These are phyloP conservation scores for Trididemnum nubilum DNA, from an alignment of 23 tunicate species.

Conservation along the genomic window DNA sequence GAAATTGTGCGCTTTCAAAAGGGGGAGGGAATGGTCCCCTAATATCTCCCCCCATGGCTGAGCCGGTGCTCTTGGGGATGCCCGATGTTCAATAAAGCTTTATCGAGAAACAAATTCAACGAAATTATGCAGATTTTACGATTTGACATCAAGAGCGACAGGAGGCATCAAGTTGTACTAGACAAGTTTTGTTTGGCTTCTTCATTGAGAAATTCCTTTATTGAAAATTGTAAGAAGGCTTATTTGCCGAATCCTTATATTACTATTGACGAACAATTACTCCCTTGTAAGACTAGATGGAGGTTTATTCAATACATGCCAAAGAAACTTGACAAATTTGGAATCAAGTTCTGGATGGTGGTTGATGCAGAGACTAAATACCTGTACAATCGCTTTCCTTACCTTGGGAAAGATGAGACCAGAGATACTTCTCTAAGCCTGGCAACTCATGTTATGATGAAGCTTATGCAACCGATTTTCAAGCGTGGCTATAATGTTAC, in stretches of 20 bases:
- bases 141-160: not conserved
- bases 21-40: too few relatives aligned
- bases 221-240: not conserved
- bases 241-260: not conserved
- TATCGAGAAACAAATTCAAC: not conserved
- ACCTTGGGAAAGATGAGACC: conserved; percentile 15
- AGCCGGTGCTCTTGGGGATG: not conserved
- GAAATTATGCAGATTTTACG: not conserved
- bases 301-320: conserved; percentile 9
- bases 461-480: conserved; percentile 14
- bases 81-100: not conserved
- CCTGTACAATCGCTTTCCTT: conserved; percentile 28
- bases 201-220: not conserved
- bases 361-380: conserved; percentile 23
- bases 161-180: not conserved
- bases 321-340: conserved; percentile 10
- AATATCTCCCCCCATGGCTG: too few relatives aligned
- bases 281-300: conserved; percentile 7
- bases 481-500: conserved; percentile 13
- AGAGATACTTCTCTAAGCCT: not conserved
- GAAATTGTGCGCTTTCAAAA: too few relatives aligned
- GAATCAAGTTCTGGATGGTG: conserved; percentile 11
- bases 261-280: conserved; percentile 16
- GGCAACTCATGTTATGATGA: not conserved
- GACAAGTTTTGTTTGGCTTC: conserved; percentile 23